Percentiles rank a stretch among this genome's conserved stretches.
phyloP scores from a whole-genome alignment of 2,797 vertebrate species.

The Pipistrellus kuhlii region DNA sequence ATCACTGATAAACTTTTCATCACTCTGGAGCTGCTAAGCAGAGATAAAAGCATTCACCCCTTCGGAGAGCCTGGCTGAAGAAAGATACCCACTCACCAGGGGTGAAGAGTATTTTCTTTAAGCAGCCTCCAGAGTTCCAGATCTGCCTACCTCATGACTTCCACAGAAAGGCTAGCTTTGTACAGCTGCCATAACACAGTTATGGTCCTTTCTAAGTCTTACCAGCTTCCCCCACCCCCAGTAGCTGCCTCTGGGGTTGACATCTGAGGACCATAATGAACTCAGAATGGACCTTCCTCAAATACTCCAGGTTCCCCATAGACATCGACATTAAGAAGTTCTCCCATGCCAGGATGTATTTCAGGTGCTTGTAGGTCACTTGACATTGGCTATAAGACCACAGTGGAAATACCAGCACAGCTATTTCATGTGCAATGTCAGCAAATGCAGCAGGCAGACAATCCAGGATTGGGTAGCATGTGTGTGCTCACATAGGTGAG shows the following conservation, averaged over 20 bases:
- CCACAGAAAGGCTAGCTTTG: background rate
- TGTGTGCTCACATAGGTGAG: background rate
- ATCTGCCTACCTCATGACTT: background rate
- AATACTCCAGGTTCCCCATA: background rate
- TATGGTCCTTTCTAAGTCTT: background rate
- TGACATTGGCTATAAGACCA: background rate
- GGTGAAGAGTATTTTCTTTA: constrained; percentile 42
- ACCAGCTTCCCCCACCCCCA: background rate
- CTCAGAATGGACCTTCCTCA: background rate
- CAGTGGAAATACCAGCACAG: background rate
- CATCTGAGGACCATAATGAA: background rate
- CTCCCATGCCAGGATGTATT: background rate
- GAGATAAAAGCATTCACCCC: background rate
- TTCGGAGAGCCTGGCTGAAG: background rate
- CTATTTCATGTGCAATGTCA: background rate
- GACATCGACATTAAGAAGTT: background rate
- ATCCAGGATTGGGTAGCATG: background rate
- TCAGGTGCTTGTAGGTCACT: background rate
- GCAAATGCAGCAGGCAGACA: background rate
- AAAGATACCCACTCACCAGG: background rate
- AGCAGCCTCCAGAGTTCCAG: background rate
- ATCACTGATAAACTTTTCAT: background rate
- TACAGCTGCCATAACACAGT: background rate
- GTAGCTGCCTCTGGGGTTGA: background rate
- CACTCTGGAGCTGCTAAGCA: background rate